Base-by-base conservation (phyloP, 2,797 vertebrate species). In the Poeciliopsis paucimaculata region DNA sequence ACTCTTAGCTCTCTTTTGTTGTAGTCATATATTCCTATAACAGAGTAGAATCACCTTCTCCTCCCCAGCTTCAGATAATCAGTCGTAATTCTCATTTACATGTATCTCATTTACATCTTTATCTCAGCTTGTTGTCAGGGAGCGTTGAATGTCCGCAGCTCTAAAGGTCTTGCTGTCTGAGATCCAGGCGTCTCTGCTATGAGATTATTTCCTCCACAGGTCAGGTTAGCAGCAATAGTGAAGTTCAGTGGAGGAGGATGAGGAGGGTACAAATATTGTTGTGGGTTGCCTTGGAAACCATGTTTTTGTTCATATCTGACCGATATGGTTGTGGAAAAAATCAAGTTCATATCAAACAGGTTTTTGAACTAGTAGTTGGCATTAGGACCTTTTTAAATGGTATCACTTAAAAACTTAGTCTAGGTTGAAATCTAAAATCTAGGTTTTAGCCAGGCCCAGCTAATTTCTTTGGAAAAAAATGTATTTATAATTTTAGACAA, bases 241-340 rank as follows among this genome's bases (percentile, higher is more conserved):
- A 70, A 45, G 41, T 71, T 45, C 26, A 45, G 77, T 88, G 60
- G 70, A 41, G 39, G 36, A 39, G 3, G 39, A 43, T 81, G 72
- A 88, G 73, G 76, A 87, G 62, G 77, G 60, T 74, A 70, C 5
- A 0, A 73, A 86, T 70, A 53, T 53, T 53, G 73, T 86, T 70
- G 80, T 41, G 51, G 74, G 90, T 94, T 92, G 64, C 89, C 88
- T 79, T 92, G 90, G 88, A 84, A 90, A 93, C 89, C 81, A 80
- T 82, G 74, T 89, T 73, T 88, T 68, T 87, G 18, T 83, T 47
- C 26, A 12, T 81, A 11, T 81, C 2, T 82, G 26, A 75, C 70
- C 62, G 34, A 60, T 39, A 66, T 75, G 34, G 11, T 62, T 74
- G 49, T 64, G 45, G 57, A 49, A 47, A 36, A 84, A 73, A 76